These are phyloP conservation scores for Pseudochirops cupreus DNA, from an alignment of 2,797 vertebrate species.

Conservation along the genomic window DNA sequence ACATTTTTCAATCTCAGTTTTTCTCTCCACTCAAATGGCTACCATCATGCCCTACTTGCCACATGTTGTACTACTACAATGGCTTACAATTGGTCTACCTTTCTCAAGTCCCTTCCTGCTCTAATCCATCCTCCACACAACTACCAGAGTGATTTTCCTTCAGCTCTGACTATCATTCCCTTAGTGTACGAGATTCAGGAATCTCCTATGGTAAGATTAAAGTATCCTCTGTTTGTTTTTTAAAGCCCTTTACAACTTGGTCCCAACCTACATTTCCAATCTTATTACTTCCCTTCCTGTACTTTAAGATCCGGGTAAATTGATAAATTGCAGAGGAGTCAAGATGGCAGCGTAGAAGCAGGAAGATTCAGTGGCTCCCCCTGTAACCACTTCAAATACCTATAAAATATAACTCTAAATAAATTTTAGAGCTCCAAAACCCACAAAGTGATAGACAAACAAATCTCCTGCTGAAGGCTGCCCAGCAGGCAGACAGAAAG, in stretches of 20 bases:
- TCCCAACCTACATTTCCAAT: neutral
- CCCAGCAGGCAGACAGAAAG: too few relatives aligned
- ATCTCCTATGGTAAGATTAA: neutral
- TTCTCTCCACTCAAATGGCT: neutral
- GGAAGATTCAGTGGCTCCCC: too few relatives aligned
- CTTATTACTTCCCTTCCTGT: neutral
- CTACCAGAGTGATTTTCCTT: neutral
- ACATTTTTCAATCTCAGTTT: neutral
- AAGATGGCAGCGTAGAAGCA: too few relatives aligned
- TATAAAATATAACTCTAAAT: too few relatives aligned
- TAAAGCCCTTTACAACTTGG: neutral
- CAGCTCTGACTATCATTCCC: neutral
- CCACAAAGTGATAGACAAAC: too few relatives aligned
- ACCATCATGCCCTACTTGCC: too few relatives aligned
- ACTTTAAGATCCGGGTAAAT: neutral
- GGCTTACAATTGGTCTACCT: neutral
- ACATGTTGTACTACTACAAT: neutral
- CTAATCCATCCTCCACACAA: neutral
- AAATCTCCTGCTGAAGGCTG: too few relatives aligned
- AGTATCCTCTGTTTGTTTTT: neutral
- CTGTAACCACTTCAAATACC: too few relatives aligned
- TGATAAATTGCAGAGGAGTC: too few relatives aligned
- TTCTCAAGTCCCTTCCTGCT: neutral
- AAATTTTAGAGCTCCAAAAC: too few relatives aligned
- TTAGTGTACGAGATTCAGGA: neutral